Base-by-base conservation (phyloP, 2,113 vertebrate genomes). In the Oncorhynchus tshawytscha region DNA sequence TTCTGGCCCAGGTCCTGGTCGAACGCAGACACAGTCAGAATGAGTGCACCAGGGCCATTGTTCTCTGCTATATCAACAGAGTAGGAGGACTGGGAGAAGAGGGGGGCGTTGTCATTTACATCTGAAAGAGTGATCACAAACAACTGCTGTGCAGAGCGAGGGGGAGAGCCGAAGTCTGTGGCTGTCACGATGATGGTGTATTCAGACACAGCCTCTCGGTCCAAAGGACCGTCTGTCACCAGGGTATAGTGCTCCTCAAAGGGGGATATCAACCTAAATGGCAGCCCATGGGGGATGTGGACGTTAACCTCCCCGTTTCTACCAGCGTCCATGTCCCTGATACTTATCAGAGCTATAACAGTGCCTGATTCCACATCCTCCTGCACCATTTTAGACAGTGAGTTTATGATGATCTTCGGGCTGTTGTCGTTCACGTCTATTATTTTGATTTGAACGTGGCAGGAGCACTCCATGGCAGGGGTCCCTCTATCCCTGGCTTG, bases 391-490 rank as follows among this genome's bases (percentile, higher is more conserved):
- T 90, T 88, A 49, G 90, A 93, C 20, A 95, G 75, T 6, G 94
- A 94, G 3, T 90, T 94, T 70, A 96, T 60, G 49, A 78, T 80
- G 0, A 95, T 90, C 65, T 94, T 91, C 0, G 95, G 95, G 15
- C 91, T 88, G 81, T 96, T 96, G 78, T 96, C 95, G 0, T 96
- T 96, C 62, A 95, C 87, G 81, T 96, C 95, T 0, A 91, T 85
- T 74, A 96, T 89, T 77, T 95, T 90, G 54, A 96, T 90, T 74
- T 93, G 88, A 48, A 96, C 81, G 73, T 91, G 93, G 80, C 93
- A 95, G 27, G 91, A 94, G 27, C 91, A 93, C 78, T 93, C 92
- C 91, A 92, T 91, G 48, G 94, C 92, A 15, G 93, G 93, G 1
- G 83, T 94, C 0, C 95, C 94, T 75, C 92, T 93, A 82, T 96